A percentile compares a stretch with the other conserved stretches of the same genome.
Conservation (phyloP, 2,888 invertebrate species). For the Noctua janthina region DNA sequence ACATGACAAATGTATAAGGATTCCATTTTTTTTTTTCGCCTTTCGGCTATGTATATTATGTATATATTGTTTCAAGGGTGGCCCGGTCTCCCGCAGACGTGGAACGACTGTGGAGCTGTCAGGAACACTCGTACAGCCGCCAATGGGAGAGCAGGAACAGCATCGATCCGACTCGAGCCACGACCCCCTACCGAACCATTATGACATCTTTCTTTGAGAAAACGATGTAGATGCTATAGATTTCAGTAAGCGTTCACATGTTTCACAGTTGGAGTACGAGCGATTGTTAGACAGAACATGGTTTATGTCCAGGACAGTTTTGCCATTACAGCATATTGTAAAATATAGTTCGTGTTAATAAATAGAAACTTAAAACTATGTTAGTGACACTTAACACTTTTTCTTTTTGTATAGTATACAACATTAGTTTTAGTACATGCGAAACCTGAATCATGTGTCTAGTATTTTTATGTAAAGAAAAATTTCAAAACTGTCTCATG, state of each 20-base stretch:
- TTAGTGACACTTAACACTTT: no score
- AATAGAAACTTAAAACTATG: neutral
- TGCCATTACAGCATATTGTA: neutral
- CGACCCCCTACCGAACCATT: constrained; percentile 20
- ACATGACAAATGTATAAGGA: no score
- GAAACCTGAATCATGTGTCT: no score
- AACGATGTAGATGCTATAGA: neutral
- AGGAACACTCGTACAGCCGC: constrained; percentile 53
- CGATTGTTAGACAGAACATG: neutral
- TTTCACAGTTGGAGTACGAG: neutral
- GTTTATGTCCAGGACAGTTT: neutral
- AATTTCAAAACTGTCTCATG: no score
- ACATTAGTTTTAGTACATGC: no score
- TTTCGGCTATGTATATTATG: no score
- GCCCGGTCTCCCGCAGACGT: neutral
- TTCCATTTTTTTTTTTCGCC: no score
- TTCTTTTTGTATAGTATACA: no score
- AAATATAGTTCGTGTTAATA: neutral
- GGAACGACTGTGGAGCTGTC: constrained; percentile 53
- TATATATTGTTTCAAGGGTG: constrained; percentile 13
- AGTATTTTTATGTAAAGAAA: no score
- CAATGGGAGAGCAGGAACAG: constrained; percentile 53
- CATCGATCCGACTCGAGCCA: constrained; percentile 58
- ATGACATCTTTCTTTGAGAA: constrained; percentile 17
- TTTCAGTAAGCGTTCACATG: neutral